Conservation (phyloP, 23 tunicate genomes). For the Aplidium turbinatum region DNA sequence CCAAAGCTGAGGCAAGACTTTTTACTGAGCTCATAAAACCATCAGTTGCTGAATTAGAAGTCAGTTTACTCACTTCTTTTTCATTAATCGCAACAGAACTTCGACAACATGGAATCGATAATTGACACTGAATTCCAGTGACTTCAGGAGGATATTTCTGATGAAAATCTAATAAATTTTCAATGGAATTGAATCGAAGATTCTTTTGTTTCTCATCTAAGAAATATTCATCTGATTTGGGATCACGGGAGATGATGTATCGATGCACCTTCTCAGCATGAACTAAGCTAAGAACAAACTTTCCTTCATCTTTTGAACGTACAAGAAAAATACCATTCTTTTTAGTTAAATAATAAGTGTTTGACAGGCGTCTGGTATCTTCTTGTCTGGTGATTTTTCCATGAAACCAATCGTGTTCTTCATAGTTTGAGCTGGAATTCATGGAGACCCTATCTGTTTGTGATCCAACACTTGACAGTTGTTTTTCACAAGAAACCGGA, state of each 20-base stretch:
- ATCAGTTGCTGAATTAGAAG: neutral
- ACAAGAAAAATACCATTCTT: conserved; percentile 65
- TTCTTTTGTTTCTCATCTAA: conserved; percentile 15
- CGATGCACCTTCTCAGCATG: conserved; percentile 54
- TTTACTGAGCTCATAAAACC: neutral
- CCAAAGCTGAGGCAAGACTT: conserved; percentile 8
- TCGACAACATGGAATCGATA: conserved; percentile 38
- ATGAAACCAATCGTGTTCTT: conserved; percentile 70
- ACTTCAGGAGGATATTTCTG: conserved; percentile 9
- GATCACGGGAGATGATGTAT: conserved; percentile 45
- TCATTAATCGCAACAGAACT: neutral
- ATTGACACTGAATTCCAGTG: conserved; percentile 42
- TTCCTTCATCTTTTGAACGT: conserved; percentile 34
- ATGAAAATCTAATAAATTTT: conserved; percentile 22
- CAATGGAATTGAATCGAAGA: conserved; percentile 13
- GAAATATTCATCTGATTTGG: conserved; percentile 12
- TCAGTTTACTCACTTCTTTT: neutral
- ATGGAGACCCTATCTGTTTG: neutral
- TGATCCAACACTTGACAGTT: neutral
- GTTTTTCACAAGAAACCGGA: conserved; percentile 17
- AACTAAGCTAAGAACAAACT: conserved; percentile 64
- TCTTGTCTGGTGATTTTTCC: conserved; percentile 67
- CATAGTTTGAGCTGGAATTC: conserved; percentile 18
- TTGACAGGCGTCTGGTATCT: conserved; percentile 55
- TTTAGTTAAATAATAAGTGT: conserved; percentile 26